Evolutionary conservation across 2,113 vertebrate genomes (phyloP).

Genomic region (Stercorarius parasiticus): DNA sequence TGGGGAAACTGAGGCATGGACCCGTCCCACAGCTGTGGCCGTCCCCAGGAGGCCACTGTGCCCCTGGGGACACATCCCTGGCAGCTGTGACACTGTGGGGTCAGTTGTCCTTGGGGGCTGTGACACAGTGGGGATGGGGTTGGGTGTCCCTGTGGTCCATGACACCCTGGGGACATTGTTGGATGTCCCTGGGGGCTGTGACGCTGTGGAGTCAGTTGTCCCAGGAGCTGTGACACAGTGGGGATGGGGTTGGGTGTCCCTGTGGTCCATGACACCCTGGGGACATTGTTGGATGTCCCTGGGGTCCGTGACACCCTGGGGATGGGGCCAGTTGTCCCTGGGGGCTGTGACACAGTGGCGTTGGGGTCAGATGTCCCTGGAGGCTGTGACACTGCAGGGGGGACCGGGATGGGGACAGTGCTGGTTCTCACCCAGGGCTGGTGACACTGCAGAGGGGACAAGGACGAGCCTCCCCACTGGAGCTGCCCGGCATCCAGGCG

Average conservation of each 20-base stretch:
- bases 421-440: accelerated
- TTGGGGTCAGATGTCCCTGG: background rate
- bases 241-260: background rate
- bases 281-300: background rate
- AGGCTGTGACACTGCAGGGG: background rate
- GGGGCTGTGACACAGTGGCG: background rate
- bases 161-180: background rate
- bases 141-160: background rate
- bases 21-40: background rate
- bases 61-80: background rate
- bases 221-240: background rate
- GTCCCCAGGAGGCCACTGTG: background rate
- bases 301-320: background rate
- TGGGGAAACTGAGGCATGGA: background rate
- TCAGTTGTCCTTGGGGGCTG: background rate
- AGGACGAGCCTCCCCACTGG: accelerated
- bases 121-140: background rate
- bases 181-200: background rate
- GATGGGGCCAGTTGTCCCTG: background rate
- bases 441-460: background rate
- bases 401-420: background rate
- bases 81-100: background rate
- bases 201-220: background rate
- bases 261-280: background rate
- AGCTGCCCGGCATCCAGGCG: accelerated